These are phyloP conservation scores for Drosophila stalkeri DNA, from an alignment of 2,888 invertebrate species.

Conservation along the genomic window DNA sequence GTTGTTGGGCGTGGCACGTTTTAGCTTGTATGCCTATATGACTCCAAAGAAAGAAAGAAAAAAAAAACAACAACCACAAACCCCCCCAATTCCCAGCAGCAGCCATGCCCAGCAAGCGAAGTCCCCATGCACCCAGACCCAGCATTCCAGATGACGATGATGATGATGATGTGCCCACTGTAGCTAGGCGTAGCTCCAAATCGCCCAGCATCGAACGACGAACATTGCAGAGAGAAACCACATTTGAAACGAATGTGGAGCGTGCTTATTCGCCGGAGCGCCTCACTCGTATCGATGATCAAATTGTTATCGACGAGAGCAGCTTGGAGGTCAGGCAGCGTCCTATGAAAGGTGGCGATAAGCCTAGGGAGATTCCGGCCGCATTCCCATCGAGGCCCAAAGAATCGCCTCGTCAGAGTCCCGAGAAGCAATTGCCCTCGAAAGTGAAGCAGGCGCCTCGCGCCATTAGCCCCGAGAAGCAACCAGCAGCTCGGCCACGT, in stretches of 20 bases:
- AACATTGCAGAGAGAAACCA: constrained; percentile 70
- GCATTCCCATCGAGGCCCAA: constrained; percentile 9
- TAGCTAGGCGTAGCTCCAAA: constrained; percentile 60
- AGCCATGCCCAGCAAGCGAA: constrained; percentile 65
- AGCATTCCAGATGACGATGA: constrained; percentile 17
- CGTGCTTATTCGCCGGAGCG: constrained; percentile 46
- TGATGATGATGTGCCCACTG: constrained; percentile 28
- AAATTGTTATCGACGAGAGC: constrained; percentile 57
- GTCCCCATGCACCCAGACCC: constrained; percentile 59
- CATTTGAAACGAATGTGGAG: constrained; percentile 62
- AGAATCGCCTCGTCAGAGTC: constrained; percentile 25
- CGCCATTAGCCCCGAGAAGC: constrained; percentile 27
- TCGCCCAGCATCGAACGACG: constrained; percentile 69
- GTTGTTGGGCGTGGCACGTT: constrained; percentile 41
- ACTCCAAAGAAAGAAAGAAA: constrained; percentile 37
- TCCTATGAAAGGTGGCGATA: constrained; percentile 21
- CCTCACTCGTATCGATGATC: constrained; percentile 50
- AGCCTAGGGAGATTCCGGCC: constrained; percentile 17
- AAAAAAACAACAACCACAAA: constrained; percentile 7
- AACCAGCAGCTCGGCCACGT: constrained; percentile 21
- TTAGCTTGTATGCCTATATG: constrained; percentile 53
- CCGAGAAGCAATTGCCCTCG: constrained; percentile 18
- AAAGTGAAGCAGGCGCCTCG: constrained; percentile 30
- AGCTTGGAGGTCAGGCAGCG: constrained; percentile 22
- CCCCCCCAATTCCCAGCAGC: constrained; percentile 30